Percentiles rank a stretch among this genome's conserved stretches.
These are phyloP conservation scores for Acanthosepion lycidas DNA, from an alignment of 2,888 invertebrate genomes.

Conservation along the genomic window DNA sequence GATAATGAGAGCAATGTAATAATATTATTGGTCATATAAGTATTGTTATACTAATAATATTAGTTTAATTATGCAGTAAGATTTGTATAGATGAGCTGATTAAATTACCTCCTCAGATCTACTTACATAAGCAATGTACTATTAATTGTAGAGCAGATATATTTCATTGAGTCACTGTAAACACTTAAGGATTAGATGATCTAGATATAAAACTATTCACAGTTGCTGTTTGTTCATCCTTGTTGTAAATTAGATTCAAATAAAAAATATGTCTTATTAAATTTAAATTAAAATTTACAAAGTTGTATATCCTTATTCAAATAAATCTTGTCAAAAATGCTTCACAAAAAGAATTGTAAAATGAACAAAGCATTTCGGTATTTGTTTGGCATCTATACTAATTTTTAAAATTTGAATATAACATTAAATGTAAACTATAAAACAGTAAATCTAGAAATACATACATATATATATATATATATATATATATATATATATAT, in stretches of 20 bases:
- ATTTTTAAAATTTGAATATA: no score
- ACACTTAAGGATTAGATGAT: neutral
- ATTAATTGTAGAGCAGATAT: neutral
- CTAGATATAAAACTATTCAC: neutral
- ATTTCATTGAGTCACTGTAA: neutral
- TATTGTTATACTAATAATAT: neutral
- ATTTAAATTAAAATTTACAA: neutral
- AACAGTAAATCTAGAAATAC: no score
- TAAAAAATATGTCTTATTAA: neutral
- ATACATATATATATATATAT: no score
- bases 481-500: no score
- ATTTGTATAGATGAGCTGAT: constrained; percentile 8
- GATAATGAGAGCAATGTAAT: neutral
- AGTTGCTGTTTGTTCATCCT: neutral
- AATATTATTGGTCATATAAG: neutral
- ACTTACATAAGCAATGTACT: neutral
- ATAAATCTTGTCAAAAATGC: neutral
- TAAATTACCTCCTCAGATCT: neutral
- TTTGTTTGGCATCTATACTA: no score
- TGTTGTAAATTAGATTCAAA: neutral
- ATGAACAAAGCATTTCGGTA: no score
- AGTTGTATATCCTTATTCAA: neutral
- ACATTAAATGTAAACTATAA: no score
- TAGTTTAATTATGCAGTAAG: constrained; percentile 21
- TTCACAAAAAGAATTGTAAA: no score